Conservation (phyloP, 2,797 vertebrate genomes). For the Tinamus major region DNA sequence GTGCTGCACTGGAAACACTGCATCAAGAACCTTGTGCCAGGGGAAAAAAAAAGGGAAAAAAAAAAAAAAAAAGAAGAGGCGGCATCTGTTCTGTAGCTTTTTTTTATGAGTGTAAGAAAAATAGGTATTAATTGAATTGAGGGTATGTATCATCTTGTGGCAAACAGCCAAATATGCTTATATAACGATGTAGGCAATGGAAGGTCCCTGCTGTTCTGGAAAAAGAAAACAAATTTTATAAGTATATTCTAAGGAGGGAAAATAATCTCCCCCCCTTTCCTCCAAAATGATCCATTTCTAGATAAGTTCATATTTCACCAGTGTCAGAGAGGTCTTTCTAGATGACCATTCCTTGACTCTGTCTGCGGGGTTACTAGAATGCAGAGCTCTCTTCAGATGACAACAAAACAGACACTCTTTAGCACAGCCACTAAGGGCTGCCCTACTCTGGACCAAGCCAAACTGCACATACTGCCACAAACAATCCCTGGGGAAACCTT, state of each 20-base stretch:
- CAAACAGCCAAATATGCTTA: slow-evolving; percentile 46
- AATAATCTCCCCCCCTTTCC: slow-evolving; percentile 35
- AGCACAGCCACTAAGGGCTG: background rate
- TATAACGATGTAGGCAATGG: slow-evolving; percentile 21
- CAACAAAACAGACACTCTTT: background rate
- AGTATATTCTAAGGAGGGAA: slow-evolving; percentile 45
- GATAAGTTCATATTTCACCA: background rate
- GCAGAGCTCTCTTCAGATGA: background rate
- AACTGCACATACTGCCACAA: background rate
- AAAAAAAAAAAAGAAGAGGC: too few relatives aligned
- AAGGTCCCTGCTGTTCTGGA: slow-evolving; percentile 52
- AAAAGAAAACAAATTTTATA: slow-evolving; percentile 35
- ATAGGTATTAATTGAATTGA: background rate
- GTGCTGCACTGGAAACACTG: background rate
- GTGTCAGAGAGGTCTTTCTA: slow-evolving; percentile 27
- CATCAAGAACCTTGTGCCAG: background rate
- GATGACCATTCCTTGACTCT: background rate
- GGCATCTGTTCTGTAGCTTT: background rate
- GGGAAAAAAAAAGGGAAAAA: background rate
- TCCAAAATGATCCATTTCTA: slow-evolving; percentile 52
- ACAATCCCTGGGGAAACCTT: slow-evolving; percentile 47
- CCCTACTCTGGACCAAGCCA: background rate
- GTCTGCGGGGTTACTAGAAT: background rate
- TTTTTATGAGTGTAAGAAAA: background rate
- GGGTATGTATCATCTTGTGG: background rate